Base-by-base conservation (phyloP, 2,888 invertebrate genomes). In the Rhyacophila evoluta region DNA sequence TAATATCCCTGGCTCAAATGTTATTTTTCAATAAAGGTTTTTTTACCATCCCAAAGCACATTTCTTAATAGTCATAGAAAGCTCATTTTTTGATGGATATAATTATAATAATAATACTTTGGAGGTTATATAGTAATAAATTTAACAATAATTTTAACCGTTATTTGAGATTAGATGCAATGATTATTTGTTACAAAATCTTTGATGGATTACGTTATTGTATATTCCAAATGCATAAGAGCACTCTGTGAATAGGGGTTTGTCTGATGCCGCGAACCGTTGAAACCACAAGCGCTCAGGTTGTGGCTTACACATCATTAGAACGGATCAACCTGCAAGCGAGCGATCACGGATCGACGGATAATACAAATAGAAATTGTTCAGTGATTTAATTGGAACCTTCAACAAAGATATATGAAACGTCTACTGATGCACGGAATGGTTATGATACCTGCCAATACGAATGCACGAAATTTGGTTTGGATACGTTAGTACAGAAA, bases 341-440 rank as follows among this genome's bases (percentile, higher is more conserved):
- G 69, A 71, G 15, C 38, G 75, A 71, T 70, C 27, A 39, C 33
- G 68, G 37, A 36, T 33, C 71, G 67, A 41, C 72, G 67, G 68
- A 25, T 75, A 79, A 79, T 68, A 74, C 67, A 55, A 28, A 74
- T 71, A 36, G 37, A 73, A 74, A 74, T 73, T 75, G 74, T 72
- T 68, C 68, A 36, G 15, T 38, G 27, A 69, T 69, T 74, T 74
- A 74, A 78, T 78, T 78, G 78, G 55, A 69, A 36, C 38, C 55
- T 39, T 39, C 39, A 39, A 39, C 39, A 39, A n/a, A 39, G 15
- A 39, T 12, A 39, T 15, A 3, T 12, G 15, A 1, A 12, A 55
- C 19, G 55, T 55, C 55, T 55, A 19, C 19, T 19, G 6, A 19
- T 55, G 15, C 25, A 12, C 8, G 19, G 11, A 12, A 8, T 55